A percentile compares a stretch with the other conserved stretches of the same genome.
These are phyloP conservation scores for Arge pagana DNA, from an alignment of 2,888 invertebrate species.

Conservation along the genomic window DNA sequence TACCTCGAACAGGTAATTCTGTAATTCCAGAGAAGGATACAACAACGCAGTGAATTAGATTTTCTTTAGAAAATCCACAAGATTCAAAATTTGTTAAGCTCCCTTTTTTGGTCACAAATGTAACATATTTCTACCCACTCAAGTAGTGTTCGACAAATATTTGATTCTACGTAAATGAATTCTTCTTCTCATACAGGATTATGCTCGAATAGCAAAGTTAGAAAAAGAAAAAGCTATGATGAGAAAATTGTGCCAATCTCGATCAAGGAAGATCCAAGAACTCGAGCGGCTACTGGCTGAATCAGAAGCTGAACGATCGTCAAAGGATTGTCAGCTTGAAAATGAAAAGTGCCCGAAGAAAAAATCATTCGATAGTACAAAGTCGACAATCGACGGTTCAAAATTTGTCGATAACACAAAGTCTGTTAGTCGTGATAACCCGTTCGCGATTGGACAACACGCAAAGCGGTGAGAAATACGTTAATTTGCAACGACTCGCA, in stretches of 20 bases:
- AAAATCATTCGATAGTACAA: too few relatives aligned
- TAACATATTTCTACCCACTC: conserved; percentile 28
- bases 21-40: too few relatives aligned
- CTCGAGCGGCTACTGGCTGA: conserved; percentile 36
- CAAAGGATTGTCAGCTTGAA: conserved; percentile 2
- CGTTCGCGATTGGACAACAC: conserved; percentile 18
- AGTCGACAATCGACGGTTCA: too few relatives aligned
- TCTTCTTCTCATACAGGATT: conserved; percentile 61
- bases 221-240: conserved; percentile 61
- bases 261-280: conserved; percentile 48
- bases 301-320: conserved; percentile 24
- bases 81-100: background rate
- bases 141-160: too few relatives aligned
- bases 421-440: too few relatives aligned
- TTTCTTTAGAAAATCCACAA: background rate
- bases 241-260: conserved; percentile 59
- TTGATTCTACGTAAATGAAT: too few relatives aligned
- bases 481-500: too few relatives aligned
- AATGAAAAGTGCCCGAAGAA: too few relatives aligned
- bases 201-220: conserved; percentile 61
- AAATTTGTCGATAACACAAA: too few relatives aligned
- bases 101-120: background rate
- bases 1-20: too few relatives aligned
- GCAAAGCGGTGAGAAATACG: conserved; percentile 19
- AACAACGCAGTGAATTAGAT: too few relatives aligned